Percentiles rank a stretch among this genome's conserved stretches.
These are phyloP conservation scores for Pipa parva DNA, from an alignment of 2,113 vertebrate species.

Conservation along the genomic window DNA sequence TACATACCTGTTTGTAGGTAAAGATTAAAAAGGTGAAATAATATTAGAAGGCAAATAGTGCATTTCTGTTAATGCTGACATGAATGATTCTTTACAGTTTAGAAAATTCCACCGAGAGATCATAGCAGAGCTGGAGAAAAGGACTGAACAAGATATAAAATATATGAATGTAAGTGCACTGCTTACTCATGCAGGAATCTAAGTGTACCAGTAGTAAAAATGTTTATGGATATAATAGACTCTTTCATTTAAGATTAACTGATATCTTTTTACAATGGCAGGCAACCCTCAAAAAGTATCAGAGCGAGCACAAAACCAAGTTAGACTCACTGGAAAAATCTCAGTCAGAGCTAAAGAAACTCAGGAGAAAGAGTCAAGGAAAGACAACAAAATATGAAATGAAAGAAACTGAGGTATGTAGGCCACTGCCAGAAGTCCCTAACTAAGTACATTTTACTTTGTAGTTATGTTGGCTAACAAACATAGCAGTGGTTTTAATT, in stretches of 20 bases:
- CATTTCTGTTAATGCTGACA: neutral
- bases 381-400: conserved; percentile 80
- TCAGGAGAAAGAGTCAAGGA: conserved; percentile 89
- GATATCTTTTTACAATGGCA: conserved; percentile 58
- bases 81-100: conserved; percentile 67
- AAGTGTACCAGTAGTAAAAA: neutral
- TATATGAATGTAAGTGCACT: conserved; percentile 89
- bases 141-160: conserved; percentile 93
- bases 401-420: conserved; percentile 86
- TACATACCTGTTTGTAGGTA: neutral
- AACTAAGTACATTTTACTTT: no score
- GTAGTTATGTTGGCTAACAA: no score
- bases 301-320: conserved; percentile 84
- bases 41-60: no score
- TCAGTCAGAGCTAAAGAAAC: conserved; percentile 89
- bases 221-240: no score
- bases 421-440: no score
- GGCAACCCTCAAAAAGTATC: conserved; percentile 94
- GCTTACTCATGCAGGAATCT: no score
- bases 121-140: conserved; percentile 87
- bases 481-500: no score
- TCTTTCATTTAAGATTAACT: no score
- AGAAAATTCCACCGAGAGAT: conserved; percentile 89
- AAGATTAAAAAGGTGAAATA: neutral
- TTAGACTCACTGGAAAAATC: conserved; percentile 88